Base-by-base conservation (phyloP, 2,888 invertebrate genomes). In the Nezara viridula region DNA sequence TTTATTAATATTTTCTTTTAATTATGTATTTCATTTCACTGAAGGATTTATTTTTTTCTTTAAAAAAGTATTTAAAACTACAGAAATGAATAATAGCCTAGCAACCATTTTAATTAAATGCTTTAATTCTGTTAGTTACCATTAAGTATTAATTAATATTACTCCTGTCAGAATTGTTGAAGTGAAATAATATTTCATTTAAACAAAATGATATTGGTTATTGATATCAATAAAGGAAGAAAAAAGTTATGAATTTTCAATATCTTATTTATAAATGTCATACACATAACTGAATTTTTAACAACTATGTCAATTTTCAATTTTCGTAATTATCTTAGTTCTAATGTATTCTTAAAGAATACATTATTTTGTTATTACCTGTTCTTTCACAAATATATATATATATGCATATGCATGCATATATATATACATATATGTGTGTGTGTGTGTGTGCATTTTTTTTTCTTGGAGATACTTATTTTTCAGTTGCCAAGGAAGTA, bases 101-200 rank as follows among this genome's bases (percentile, higher is more conserved):
- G 32, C 32, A 32, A 66, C 32, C 32, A 32, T 66, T 81, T 12
- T 40, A 81, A 81, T 44, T 44, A 81, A 40, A 81, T 81, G 81
- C 40, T 44, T 81, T 81, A 81, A 81, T 44, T 44, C 12, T 81
- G 40, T 81, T 9, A 81, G 81, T 81, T 81, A 81, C 81, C 81
- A 81, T 81, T 44, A 44, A 81, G 12, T 81, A 81, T 81, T 40
- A 24, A 37, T 81, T 44, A 66, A 32, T 66, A 66, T 66, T 66
- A 32, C 32, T 32, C 4, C 19, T 66, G 19, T 19, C 27, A 14
- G 66, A 66, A 66, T 66, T 32, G 16, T 37, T 21, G 32, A 60
- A 66, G 6, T 16, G 16, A 32, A 66, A 24, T 24, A 24, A 66
- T 32, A 66, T 66, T 9, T 37, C 19, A 66, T 19, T 66, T 27